These are phyloP conservation scores for Haplochromis burtoni DNA, from an alignment of 2,113 vertebrate genomes.

Conservation along the genomic window DNA sequence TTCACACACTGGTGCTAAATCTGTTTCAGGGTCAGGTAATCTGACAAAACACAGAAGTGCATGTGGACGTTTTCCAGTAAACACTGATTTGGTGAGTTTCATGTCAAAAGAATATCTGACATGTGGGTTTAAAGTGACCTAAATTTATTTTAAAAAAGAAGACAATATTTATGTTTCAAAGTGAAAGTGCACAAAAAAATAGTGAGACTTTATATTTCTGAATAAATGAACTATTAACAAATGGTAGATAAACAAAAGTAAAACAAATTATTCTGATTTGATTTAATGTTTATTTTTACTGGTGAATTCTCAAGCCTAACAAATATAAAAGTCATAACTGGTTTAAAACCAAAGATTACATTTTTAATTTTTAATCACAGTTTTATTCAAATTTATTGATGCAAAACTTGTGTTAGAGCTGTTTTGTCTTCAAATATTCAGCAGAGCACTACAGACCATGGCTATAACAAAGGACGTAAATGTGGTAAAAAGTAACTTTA, in stretches of 20 bases:
- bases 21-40: slow-evolving; percentile 1
- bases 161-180: neutral
- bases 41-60: neutral
- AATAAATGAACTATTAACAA: neutral
- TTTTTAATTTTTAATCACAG: neutral
- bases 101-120: neutral
- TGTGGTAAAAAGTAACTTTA: neutral
- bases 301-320: neutral
- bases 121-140: neutral
- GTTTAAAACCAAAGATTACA: neutral
- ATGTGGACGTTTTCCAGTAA: neutral
- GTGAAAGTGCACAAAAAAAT: neutral
- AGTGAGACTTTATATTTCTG: neutral
- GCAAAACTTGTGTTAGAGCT: neutral
- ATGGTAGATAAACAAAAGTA: neutral
- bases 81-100: neutral
- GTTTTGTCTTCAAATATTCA: neutral
- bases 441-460: neutral
- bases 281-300: neutral
- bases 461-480: neutral
- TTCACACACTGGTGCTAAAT: slow-evolving; percentile 32
- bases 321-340: neutral
- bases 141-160: neutral
- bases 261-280: neutral
- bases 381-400: neutral